Base-by-base conservation (phyloP, 1,140 invertebrate species). In the Helicoverpa armigera region DNA sequence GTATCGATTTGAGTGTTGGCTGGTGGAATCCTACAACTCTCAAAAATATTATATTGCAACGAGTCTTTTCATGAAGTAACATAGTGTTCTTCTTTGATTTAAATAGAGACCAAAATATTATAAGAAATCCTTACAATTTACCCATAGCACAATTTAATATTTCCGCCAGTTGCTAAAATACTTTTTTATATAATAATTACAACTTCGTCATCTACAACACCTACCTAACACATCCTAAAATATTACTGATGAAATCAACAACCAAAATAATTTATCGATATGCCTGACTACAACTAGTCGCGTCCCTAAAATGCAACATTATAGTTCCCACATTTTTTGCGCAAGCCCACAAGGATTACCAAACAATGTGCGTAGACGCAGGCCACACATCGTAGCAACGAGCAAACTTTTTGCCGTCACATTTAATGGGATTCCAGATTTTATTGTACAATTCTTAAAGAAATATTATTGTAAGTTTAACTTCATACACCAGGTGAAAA, bases 281-380 rank as follows among this genome's bases (percentile, higher is more conserved):
- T 54, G 9, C 5, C 5, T 72, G 35, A 9, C 35, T 9, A 9
- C 1, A 14, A 11, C 14, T 29, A 29, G 16, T 23, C 50, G 75
- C 90, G 84, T 86, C 87, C 82, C 89, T 89, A 87, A 60, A 69
- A n/a, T 58, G 63, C 69, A 79, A 79, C 63, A 81, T 80, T 81
- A 80, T 86, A 87, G 82, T 91, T 93, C 91, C 90, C 92, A 92
- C 88, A 93, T 92, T 92, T 93, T 93, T 93, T 93, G 89, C 86
- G 75, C 61, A 79, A 86, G 81, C 82, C 87, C 84, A 82, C 80
- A 83, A 87, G 88, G 90, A 90, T 91, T 89, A 90, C 83, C 81
- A 83, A 90, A 92, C 90, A 93, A 94, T 89, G 85, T 87, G 90
- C 89, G 88, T 86, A 87, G 67, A 85, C 90, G 90, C 89, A 90